Evolutionary conservation across 1,140 invertebrate species (phyloP), one percentile per base, ranked within the genome.

Genomic region (Nasonia longicornis): DNA sequence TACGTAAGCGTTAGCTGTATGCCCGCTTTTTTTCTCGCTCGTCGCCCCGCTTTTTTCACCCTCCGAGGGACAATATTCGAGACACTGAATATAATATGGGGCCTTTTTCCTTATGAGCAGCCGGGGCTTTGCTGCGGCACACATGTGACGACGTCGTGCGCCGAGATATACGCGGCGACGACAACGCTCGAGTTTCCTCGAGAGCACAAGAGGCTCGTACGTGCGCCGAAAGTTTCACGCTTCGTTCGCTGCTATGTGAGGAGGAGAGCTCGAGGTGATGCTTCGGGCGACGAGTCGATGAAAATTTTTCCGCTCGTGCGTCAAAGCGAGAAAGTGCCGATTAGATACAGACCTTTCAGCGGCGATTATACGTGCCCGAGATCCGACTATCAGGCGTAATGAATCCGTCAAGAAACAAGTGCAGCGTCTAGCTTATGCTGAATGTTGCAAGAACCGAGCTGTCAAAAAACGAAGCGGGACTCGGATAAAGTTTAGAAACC

Each of bases 291-390:
- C 42, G 80, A 77, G 31, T 8, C 66, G 84, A 80, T 83, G 75
- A 85, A 85, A 86, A 81, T 85, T 87, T 79, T 67, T 64, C 29
- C 58, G 12, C 26, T 22, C 48, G 20, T 26, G 63, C 42, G 71
- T 75, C 72, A 70, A 67, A 75, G 63, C 79, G 79, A 74, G 79
- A 80, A 80, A 80, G 79, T 80, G 72, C 42, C 73, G 72, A 80
- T 80, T 80, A 80, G 79, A 63, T 35, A 52, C 64, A 75, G 72
- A 0, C 72, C 35, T 75, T 75, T 80, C 69, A 80, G 12, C 16
- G 16, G 20, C 20, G 52, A n/a, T 58, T 58, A 58, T 58, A 58
- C 16, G 16, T 58, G 16, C 14, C 52, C 20, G 6, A n/a, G 14
- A 77, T 78, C 22, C 4, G 12, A 26, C 16, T 48, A 12, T 80